Base-by-base conservation (phyloP, 2,888 invertebrate species). In the Autographa gamma region DNA sequence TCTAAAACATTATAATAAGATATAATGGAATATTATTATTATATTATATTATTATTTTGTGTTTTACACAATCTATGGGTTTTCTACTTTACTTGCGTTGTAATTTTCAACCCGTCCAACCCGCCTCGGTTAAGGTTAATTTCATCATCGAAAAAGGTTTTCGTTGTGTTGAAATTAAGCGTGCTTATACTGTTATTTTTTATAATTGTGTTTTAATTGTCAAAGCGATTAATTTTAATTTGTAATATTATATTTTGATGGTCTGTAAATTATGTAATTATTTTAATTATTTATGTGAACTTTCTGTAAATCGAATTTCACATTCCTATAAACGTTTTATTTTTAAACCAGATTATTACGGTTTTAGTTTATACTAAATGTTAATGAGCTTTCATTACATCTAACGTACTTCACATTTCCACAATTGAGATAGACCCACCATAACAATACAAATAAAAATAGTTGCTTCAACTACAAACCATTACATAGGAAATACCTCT, bases 111-210 rank as follows among this genome's bases (percentile, higher is more conserved):
- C 79, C 80, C 81, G 75, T 84, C 82, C 79, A 71, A 69, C 63
- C 66, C 71, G 69, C 73, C 71, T 74, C 73, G 80, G 81, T 80
- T 83, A 78, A 82, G 79, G 87, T 81, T 88, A 88, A 89, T 88
- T 86, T 88, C 86, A 88, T 88, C 83, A 84, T 80, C 76, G 71
- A 71, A 81, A 85, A 85, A 79, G 82, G 73, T 77, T 83, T 77
- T 74, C 70, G 64, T 85, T 83, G 71, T 74, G 73, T 77, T 77
- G 76, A 75, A 83, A 86, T 81, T 74, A 78, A 82, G 60, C 62
- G 62, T 63, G 69, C 66, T 80, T 76, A 69, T 63, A 63, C 70
- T 71, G 64, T 76, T 71, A 71, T 66, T 76, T 71, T 69, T 60
- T 71, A 73, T 69, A 67, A 67, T 58, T 63, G 43, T 74, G 63